Conservation (phyloP, 2,888 invertebrate species). For the Alviniconcha strummeri region DNA sequence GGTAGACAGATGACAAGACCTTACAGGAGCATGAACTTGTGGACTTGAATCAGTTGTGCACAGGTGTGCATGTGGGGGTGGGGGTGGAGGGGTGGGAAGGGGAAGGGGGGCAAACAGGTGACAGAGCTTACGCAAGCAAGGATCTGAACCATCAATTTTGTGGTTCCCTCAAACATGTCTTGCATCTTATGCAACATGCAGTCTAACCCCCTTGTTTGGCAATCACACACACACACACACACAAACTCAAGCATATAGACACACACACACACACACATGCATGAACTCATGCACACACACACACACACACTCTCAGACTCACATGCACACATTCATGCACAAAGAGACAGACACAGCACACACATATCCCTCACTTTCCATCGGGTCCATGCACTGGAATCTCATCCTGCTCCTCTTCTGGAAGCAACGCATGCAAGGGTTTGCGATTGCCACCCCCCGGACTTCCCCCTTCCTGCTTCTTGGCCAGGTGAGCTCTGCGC, state of each 20-base stretch:
- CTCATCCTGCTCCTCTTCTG: conserved; percentile 67
- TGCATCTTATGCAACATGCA: no score
- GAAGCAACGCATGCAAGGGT: conserved; percentile 68
- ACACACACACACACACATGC: not conserved
- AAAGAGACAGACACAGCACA: not conserved
- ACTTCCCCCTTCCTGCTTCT: conserved; percentile 23
- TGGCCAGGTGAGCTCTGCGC: conserved; percentile 10
- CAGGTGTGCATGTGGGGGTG: no score
- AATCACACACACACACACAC: not conserved
- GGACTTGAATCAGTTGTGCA: no score
- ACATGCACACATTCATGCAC: not conserved
- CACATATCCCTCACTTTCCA: conserved; percentile 49
- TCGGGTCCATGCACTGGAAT: conserved; percentile 68
- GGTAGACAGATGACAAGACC: no score
- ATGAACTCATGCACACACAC: not conserved
- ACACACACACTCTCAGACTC: not conserved
- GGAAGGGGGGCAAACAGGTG: no score
- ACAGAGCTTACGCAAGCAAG: no score
- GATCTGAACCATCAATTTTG: no score
- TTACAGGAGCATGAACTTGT: no score
- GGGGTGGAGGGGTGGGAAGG: no score
- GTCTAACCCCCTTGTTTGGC: not conserved
- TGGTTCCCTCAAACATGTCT: no score
- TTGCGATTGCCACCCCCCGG: conserved; percentile 41
- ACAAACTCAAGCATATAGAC: not conserved